phyloP scores from a whole-genome alignment of 2,797 vertebrate genomes.

The Gallirallus australis region DNA sequence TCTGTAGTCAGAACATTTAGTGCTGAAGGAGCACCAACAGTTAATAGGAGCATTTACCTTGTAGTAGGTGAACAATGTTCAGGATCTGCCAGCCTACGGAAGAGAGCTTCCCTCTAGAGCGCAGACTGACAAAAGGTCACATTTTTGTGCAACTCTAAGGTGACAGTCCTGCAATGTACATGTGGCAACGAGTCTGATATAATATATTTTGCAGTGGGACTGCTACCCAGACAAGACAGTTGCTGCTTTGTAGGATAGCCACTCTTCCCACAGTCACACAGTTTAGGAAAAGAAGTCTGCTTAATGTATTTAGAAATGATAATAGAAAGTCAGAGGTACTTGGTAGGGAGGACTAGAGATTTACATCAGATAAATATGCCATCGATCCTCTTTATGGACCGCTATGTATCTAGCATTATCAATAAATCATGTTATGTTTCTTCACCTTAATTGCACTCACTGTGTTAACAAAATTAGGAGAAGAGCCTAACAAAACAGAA shows the following conservation, averaged over 20 bases:
- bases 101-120: neutral
- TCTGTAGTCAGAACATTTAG: neutral
- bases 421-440: conserved; percentile 14
- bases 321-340: neutral
- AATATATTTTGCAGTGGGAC: neutral
- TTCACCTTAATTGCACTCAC: neutral
- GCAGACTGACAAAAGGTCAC: no score
- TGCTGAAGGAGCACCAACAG: neutral
- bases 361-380: neutral
- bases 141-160: neutral
- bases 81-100: neutral
- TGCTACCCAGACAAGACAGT: neutral
- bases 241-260: neutral
- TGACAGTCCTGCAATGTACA: neutral
- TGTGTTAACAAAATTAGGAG: neutral
- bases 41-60: neutral
- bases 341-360: neutral
- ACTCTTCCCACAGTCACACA: neutral
- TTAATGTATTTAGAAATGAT: neutral
- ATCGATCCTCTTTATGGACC: neutral
- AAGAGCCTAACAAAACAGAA: neutral
- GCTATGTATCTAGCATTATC: neutral
- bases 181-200: neutral
- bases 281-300: neutral
- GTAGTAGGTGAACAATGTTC: neutral